A percentile compares a stretch with the other conserved stretches of the same genome.
Conservation (phyloP, 2,888 invertebrate species). For the Xestia c-nigrum region DNA sequence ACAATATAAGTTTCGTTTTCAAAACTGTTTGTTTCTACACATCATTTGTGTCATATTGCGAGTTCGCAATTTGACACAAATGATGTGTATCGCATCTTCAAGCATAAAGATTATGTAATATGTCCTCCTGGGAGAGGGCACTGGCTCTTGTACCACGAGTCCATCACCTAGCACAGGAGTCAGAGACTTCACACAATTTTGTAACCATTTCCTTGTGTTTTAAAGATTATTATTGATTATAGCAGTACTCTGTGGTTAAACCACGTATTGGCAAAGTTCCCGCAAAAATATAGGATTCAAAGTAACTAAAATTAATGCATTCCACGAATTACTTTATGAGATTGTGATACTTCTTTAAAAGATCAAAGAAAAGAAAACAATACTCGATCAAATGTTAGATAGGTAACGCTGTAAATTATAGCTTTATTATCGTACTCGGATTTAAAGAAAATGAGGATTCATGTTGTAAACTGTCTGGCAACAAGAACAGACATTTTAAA, state of each 20-base stretch:
- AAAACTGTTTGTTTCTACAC: too few species aligned
- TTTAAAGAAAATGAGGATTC: background rate
- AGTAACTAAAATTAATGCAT: constrained; percentile 22
- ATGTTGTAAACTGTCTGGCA: background rate
- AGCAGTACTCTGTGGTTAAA: background rate
- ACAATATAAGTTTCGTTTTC: too few species aligned
- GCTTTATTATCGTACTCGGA: background rate
- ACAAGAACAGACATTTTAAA: background rate
- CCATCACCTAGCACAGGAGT: too few species aligned
- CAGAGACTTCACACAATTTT: too few species aligned
- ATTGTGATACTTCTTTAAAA: constrained; percentile 25
- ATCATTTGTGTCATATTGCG: too few species aligned
- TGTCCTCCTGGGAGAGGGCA: too few species aligned
- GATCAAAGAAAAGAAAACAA: constrained; percentile 17
- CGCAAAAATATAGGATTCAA: constrained; percentile 34
- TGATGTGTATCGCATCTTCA: too few species aligned
- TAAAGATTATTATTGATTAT: too few species aligned
- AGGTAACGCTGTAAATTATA: background rate
- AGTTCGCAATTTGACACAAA: too few species aligned
- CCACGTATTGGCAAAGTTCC: constrained; percentile 52
- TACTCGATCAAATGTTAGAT: constrained; percentile 11
- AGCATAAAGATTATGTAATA: too few species aligned
- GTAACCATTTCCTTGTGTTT: too few species aligned
- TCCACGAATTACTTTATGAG: constrained; percentile 29
- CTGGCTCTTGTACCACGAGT: too few species aligned